These are phyloP conservation scores for Macaca mulatta DNA, from an alignment of 2,113 vertebrate genomes.

Conservation along the genomic window DNA sequence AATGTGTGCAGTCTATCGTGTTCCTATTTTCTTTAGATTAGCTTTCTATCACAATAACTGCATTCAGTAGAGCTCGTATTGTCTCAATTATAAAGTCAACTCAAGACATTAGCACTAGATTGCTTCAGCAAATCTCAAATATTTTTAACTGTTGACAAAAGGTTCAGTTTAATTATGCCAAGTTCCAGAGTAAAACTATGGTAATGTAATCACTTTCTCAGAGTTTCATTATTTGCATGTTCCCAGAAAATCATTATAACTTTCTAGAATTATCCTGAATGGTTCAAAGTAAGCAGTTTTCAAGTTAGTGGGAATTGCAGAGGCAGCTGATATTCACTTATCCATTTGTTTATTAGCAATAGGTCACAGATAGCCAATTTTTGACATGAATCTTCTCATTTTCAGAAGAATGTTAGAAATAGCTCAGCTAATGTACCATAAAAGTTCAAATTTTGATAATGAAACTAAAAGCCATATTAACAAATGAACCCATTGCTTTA, in stretches of 20 bases:
- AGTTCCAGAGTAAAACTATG: conserved; percentile 37
- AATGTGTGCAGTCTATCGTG: not conserved
- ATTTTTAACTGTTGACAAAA: conserved; percentile 73
- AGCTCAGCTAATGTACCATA: conserved; percentile 57
- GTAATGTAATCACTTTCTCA: conserved; percentile 46
- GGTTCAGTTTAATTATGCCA: conserved; percentile 52
- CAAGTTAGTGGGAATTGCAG: conserved; percentile 56
- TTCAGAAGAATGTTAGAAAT: conserved; percentile 68
- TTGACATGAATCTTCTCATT: conserved; percentile 63
- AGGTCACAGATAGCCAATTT: conserved; percentile 61
- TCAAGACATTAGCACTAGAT: conserved; percentile 58
- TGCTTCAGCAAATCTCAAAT: conserved; percentile 59
- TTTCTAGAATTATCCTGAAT: conserved; percentile 68
- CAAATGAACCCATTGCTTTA: not conserved
- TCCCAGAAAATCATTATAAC: conserved; percentile 60
- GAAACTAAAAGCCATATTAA: conserved; percentile 53
- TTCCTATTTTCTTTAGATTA: conserved; percentile 58
- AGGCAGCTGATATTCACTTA: conserved; percentile 69
- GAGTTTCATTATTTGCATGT: conserved; percentile 59
- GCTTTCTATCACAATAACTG: conserved; percentile 53
- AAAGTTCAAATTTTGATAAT: conserved; percentile 62
- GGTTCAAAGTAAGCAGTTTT: conserved; percentile 67
- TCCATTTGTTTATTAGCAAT: conserved; percentile 77
- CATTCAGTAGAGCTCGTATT: not conserved
- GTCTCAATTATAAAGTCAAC: conserved; percentile 72